phyloP scores from a whole-genome alignment of 1,140 invertebrate species.

The Meteorus sp. region DNA sequence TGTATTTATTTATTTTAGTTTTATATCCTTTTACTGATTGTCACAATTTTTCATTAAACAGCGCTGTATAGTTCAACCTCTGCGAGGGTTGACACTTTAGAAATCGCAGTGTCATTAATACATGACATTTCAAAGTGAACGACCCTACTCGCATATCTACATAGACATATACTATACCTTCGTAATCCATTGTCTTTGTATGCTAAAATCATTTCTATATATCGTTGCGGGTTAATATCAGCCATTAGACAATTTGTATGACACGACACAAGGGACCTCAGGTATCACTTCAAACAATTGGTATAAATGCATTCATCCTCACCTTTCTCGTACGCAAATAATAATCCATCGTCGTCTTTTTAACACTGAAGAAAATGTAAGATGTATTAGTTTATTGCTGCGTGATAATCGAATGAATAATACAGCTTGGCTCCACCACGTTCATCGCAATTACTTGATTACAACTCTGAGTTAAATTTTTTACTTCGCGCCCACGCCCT shows the following conservation, averaged over 20 bases:
- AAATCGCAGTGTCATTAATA: constrained; percentile 7
- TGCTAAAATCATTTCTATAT: constrained; percentile 33
- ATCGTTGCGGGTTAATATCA: not conserved
- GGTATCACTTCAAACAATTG: no score
- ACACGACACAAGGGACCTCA: constrained; percentile 16
- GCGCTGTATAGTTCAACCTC: no score
- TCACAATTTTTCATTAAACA: no score
- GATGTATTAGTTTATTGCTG: constrained; percentile 9
- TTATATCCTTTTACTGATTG: no score
- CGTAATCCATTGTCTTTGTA: constrained; percentile 29
- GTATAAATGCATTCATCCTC: no score
- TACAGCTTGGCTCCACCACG: constrained; percentile 25
- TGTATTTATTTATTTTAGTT: no score
- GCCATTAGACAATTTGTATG: not conserved
- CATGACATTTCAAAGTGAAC: not conserved
- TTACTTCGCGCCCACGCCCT: not conserved
- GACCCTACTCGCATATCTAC: not conserved
- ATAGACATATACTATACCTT: constrained; percentile 13
- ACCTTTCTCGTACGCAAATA: constrained; percentile 1
- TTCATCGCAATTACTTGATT: constrained; percentile 17
- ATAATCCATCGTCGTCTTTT: no score
- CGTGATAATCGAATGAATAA: constrained; percentile 31
- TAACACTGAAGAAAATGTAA: no score
- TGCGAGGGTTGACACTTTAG: constrained; percentile 20
- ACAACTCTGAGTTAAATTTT: not conserved